Conservation (phyloP, 2,888 invertebrate genomes). For the Keiferia lycopersicella region DNA sequence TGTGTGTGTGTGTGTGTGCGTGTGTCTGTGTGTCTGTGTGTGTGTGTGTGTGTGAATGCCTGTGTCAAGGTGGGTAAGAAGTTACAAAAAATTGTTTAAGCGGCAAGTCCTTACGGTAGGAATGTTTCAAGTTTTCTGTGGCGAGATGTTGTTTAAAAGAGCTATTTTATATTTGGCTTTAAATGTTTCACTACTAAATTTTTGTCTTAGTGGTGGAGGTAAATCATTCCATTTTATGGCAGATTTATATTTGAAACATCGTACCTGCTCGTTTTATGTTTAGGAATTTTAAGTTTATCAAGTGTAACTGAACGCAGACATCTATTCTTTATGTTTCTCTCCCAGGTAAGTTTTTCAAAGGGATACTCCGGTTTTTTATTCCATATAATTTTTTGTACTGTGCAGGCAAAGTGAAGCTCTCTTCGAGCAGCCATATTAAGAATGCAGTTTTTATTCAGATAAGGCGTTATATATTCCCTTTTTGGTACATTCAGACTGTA, state of each 20-base stretch:
- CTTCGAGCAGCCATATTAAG: not conserved
- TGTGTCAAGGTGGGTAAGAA: not conserved
- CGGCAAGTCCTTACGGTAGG: not conserved
- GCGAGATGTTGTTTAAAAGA: not conserved
- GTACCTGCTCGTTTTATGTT: not conserved
- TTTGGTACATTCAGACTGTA: not conserved
- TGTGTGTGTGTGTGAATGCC: not conserved
- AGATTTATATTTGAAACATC: not conserved
- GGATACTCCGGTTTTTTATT: constrained; percentile 11
- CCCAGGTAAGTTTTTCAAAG: not conserved
- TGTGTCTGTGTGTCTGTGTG: not conserved
- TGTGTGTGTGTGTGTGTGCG: not conserved
- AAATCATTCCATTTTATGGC: not conserved
- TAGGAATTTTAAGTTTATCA: not conserved
- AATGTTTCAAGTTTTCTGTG: not conserved
- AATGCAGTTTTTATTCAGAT: constrained; percentile 1
- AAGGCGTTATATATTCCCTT: constrained; percentile 9
- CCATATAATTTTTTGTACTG: constrained; percentile 3
- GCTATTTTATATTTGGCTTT: not conserved
- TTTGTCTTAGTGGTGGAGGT: not conserved
- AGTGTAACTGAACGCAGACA: not conserved
- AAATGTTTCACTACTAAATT: not conserved
- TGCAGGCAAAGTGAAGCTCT: constrained; percentile 4
- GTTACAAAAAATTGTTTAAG: not conserved
- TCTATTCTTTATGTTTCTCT: not conserved